Evolutionary conservation across 2,888 invertebrate genomes (phyloP).

Genomic region (Barypeithes pellucidus): DNA sequence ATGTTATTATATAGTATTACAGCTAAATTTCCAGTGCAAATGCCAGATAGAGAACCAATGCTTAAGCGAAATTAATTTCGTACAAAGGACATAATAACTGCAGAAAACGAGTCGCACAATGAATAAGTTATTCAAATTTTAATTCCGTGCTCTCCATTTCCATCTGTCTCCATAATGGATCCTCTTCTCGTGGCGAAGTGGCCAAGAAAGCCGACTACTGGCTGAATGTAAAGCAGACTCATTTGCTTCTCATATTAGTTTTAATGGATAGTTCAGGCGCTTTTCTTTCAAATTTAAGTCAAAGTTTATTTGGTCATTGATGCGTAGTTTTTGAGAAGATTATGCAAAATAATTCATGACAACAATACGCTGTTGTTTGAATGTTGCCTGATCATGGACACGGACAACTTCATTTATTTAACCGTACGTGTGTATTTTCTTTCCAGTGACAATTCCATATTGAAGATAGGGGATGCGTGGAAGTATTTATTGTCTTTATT

Average conservation of each 20-base stretch:
- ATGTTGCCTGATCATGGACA: no score
- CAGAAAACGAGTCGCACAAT: conserved; percentile 34
- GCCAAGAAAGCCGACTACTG: conserved; percentile 28
- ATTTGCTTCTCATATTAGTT: conserved; percentile 41
- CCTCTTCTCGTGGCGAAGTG: conserved; percentile 29
- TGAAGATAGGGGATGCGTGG: not conserved
- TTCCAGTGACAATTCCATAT: not conserved
- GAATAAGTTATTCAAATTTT: conserved; percentile 51
- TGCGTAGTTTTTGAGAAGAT: not conserved
- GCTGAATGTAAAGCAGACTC: conserved; percentile 31
- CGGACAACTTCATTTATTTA: no score
- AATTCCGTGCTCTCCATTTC: conserved; percentile 43
- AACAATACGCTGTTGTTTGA: no score
- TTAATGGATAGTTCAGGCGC: conserved; percentile 42
- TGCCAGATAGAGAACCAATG: not conserved
- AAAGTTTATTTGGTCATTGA: not conserved
- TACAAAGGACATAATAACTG: conserved; percentile 15
- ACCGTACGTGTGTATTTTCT: no score
- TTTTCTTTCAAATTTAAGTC: conserved; percentile 4
- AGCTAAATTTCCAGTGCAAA: not conserved
- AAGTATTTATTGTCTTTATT: not conserved
- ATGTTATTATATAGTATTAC: no score
- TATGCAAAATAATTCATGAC: not conserved
- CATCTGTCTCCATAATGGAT: conserved; percentile 49
- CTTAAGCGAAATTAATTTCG: conserved; percentile 21